Percentiles rank a stretch among this genome's conserved stretches.
Evolutionary conservation across 1,140 invertebrate genomes (phyloP).

Genomic region (Probaryconus sp.): DNA sequence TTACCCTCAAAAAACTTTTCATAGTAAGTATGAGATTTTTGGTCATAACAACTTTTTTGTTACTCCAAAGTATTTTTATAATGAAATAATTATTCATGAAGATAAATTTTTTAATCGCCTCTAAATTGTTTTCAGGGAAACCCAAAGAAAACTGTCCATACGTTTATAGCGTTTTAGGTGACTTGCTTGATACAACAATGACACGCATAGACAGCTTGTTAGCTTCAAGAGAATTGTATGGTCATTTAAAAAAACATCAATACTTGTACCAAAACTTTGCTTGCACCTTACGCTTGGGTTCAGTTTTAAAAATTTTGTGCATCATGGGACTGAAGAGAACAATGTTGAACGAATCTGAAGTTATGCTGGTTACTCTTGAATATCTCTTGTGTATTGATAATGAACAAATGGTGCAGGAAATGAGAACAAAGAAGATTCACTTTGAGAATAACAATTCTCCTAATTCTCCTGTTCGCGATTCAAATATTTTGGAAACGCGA

Average conservation of each 20-base stretch:
- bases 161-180: constrained; percentile 37
- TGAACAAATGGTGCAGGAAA: constrained; percentile 49
- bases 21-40: constrained; percentile 59
- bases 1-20: constrained; percentile 29
- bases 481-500: constrained; percentile 45
- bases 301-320: constrained; percentile 68
- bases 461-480: constrained; percentile 33
- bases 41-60: background rate
- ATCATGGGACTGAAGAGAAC: constrained; percentile 68
- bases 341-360: constrained; percentile 67
- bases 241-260: constrained; percentile 64
- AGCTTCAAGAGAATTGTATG: constrained; percentile 65
- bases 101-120: no score
- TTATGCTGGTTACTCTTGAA: constrained; percentile 70
- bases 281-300: constrained; percentile 65
- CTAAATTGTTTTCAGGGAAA: constrained; percentile 39
- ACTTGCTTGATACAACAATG: constrained; percentile 43
- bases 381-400: constrained; percentile 69
- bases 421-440: background rate
- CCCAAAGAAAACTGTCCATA: constrained; percentile 53
- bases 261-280: constrained; percentile 65
- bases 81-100: no score
- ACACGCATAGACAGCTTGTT: constrained; percentile 63
- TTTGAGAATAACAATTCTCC: background rate
- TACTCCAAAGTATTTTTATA: background rate